phyloP scores from a whole-genome alignment of 2,797 vertebrate genomes.

The Discoglossus pictus region DNA sequence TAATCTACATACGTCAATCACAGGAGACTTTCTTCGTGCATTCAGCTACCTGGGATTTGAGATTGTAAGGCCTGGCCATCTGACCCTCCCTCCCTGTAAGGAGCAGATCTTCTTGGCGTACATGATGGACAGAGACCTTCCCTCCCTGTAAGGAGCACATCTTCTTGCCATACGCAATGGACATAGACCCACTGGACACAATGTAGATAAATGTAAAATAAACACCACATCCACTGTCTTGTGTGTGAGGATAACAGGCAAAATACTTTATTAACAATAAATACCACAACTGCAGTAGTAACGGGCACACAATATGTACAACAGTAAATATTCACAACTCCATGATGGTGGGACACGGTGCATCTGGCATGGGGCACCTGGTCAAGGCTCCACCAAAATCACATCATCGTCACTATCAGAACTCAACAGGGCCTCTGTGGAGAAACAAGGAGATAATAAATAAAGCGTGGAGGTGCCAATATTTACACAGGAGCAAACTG shows the following conservation, averaged over 20 bases:
- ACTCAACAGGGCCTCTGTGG: slow-evolving; percentile 52
- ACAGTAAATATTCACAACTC: too few relatives aligned
- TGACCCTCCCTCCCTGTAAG: slow-evolving; percentile 71
- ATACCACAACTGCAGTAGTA: too few relatives aligned
- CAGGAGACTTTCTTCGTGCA: slow-evolving; percentile 72
- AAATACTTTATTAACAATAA: too few relatives aligned
- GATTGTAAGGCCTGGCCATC: slow-evolving; percentile 76
- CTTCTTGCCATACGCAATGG: too few relatives aligned
- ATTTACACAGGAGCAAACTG: neutral
- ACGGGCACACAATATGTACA: too few relatives aligned
- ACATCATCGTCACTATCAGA: slow-evolving; percentile 54
- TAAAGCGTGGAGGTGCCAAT: neutral
- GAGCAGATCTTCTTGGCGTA: slow-evolving; percentile 82
- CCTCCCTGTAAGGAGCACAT: neutral
- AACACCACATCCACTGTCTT: too few relatives aligned
- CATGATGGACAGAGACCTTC: slow-evolving; percentile 66
- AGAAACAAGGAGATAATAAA: neutral
- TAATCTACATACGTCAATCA: too few relatives aligned
- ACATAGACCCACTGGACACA: too few relatives aligned
- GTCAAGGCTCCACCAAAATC: slow-evolving; percentile 49
- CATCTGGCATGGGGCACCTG: too few relatives aligned
- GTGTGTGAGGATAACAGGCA: too few relatives aligned
- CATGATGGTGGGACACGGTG: too few relatives aligned
- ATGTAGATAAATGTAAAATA: too few relatives aligned
- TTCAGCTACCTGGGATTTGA: slow-evolving; percentile 85